These are phyloP conservation scores for Carettochelys insculpta DNA, from an alignment of 2,113 vertebrate genomes.

Conservation along the genomic window DNA sequence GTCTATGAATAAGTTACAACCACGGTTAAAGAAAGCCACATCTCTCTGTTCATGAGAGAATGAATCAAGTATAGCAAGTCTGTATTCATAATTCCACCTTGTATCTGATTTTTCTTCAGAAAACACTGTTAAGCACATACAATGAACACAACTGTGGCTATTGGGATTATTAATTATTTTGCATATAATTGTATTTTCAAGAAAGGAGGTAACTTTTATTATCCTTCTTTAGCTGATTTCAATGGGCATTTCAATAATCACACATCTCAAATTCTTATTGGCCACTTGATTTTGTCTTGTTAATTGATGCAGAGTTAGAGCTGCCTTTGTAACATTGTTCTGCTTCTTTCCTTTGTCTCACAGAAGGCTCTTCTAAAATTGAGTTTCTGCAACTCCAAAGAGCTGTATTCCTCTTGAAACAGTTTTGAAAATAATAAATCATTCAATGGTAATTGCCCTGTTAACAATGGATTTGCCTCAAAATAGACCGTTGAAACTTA, in stretches of 20 bases:
- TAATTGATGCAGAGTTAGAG: constrained; percentile 25
- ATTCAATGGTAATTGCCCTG: background rate
- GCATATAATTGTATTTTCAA: background rate
- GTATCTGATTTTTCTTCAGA: constrained; percentile 41
- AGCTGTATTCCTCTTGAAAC: background rate
- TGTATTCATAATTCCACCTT: background rate
- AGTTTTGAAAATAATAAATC: constrained; percentile 55
- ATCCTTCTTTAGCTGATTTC: background rate
- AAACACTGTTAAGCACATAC: background rate
- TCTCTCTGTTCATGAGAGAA: background rate
- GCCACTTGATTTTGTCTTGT: background rate
- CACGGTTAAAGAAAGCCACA: background rate
- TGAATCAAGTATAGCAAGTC: background rate
- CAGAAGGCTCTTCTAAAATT: background rate
- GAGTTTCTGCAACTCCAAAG: background rate
- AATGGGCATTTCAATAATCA: constrained; percentile 31
- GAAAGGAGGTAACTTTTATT: background rate
- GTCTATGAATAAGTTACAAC: background rate
- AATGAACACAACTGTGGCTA: background rate
- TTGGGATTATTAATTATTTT: constrained; percentile 47
- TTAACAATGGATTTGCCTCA: constrained; percentile 27
- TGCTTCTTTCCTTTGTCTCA: constrained; percentile 32
- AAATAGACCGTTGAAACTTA: constrained; percentile 34
- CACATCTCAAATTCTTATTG: constrained; percentile 12
- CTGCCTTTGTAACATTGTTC: constrained; percentile 20